Base-by-base conservation (phyloP, 2,113 vertebrate species). In the Lamprologus sp. region DNA sequence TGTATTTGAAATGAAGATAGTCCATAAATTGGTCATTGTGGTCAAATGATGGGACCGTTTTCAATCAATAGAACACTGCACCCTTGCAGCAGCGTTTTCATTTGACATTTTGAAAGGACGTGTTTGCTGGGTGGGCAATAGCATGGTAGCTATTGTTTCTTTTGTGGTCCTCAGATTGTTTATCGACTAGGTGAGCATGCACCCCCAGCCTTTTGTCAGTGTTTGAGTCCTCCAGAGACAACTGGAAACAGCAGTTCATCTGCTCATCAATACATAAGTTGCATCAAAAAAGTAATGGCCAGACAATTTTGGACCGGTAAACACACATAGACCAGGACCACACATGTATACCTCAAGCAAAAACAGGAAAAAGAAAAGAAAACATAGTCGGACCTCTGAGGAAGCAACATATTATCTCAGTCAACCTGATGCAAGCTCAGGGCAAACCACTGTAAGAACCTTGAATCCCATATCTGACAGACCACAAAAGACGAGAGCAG, bases 141-240 rank as follows among this genome's bases (percentile, higher is more conserved):
- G 86, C 89, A 91, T 65, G 88, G 86, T 63, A 60, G 86, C 92
- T 89, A 92, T 94, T 95, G 95, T 95, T 92, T 93, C 90, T 93
- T 77, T 94, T 95, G 95, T 94, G 84, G 87, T 84, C 83, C 91
- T 86, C 88, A 94, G 95, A 95, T 96, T 95, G 95, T 95, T 95
- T 95, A 96, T 96, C 81, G 95, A 95, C 95, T 84, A 56, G 87
- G 87, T 80, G 85, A 91, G 82, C 55, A 23, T 83, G 84, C 58
- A 93, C 53, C 87, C 79, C 33, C 49, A 83, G 79, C 81, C 85
- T 60, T 82, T 81, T 86, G 81, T 87, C 90, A 84, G 84, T 79
- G 85, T 86, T 82, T 8, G 13, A 86, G 89, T 83, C 87, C 87
- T 93, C 90, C 55, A 49, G 87, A 92, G 92, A 91, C 80, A 63